Base-by-base conservation (phyloP, 2,113 vertebrate species). In the Gobio gobio region DNA sequence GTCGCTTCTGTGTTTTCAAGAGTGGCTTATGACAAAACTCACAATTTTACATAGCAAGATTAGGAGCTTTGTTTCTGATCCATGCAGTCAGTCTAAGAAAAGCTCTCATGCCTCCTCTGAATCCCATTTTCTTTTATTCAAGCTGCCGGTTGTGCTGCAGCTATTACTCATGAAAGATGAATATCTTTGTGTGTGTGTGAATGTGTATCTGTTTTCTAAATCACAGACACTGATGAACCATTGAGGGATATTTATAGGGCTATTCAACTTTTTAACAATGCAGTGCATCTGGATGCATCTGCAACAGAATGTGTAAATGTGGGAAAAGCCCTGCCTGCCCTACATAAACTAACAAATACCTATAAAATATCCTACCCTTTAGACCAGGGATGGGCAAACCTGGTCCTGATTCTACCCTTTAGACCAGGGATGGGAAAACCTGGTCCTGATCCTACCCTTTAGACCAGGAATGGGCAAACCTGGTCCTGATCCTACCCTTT, bases 201-300 rank as follows among this genome's bases (percentile, higher is more conserved):
- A 58, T 22, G 45, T 54, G 26, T 43, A 47, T 75, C 1, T 58
- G 20, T 61, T 54, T 82, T 63, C 22, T 77, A 72, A 85, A 85
- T 77, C 47, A 49, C 61, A 70, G 59, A 33, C 83, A 72, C 36
- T 33, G 47, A n/a, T 82, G 45, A 70, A 20, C 63, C 47, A 24
- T 3, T 13, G 68, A 36, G 78, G 47, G 78, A 72, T 72, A 82
- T 58, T 82, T 82, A 51, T 78, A 82, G 13, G 58, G 68, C 49
- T 75, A 58, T 82, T 82, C 84, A 84, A 76, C 59, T 61, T 47
- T 68, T 13, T 61, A 68, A 49, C 78, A 87, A 63, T 85, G 79
- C 63, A 51, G 43, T 20, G n/a, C 74, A 83, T 78, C 74, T 73
- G 54, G 13, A 84, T 20, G n/a, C 74, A 83, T 78, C 74, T 73